Evolutionary conservation across 2,888 invertebrate genomes (phyloP).

Genomic region (Eilema caniola): DNA sequence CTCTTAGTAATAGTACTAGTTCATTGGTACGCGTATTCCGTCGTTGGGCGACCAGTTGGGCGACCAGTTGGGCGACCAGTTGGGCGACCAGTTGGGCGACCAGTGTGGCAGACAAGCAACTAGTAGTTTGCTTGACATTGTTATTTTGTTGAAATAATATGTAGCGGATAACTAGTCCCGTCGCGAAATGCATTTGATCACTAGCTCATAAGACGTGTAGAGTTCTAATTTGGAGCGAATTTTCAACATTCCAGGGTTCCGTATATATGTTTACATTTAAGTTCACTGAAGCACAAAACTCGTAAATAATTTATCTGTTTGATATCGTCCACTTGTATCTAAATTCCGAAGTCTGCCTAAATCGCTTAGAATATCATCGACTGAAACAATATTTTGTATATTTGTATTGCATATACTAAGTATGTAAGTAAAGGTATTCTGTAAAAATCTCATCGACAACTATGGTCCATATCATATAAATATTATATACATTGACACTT

Average conservation of each 20-base stretch:
- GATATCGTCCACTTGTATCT: slow-evolving; percentile 32
- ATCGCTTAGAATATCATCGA: slow-evolving; percentile 65
- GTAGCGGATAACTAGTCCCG: slow-evolving; percentile 81
- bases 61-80: no score
- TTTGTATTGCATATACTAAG: slow-evolving; percentile 68
- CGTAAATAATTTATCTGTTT: slow-evolving; percentile 27
- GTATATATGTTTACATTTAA: slow-evolving; percentile 60
- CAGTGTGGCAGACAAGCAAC: neutral
- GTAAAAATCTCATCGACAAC: slow-evolving; percentile 56
- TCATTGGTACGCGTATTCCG: neutral
- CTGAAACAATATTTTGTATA: slow-evolving; percentile 78
- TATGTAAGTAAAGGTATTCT: slow-evolving; percentile 55
- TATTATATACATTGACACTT: slow-evolving; percentile 25
- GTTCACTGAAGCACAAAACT: slow-evolving; percentile 72
- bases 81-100: no score
- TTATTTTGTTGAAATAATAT: slow-evolving; percentile 69
- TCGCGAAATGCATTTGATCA: slow-evolving; percentile 80
- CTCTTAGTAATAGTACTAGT: neutral
- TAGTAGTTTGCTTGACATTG: slow-evolving; percentile 3
- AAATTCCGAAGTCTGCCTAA: slow-evolving; percentile 63
- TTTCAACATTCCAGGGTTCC: slow-evolving; percentile 83
- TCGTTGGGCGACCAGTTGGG: no score
- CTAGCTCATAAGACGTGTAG: slow-evolving; percentile 72
- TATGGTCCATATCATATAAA: slow-evolving; percentile 60
- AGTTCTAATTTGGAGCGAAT: slow-evolving; percentile 75